Percentiles rank a stretch among this genome's conserved stretches.
These are phyloP conservation scores for Rhizoglyphus robini DNA, from an alignment of 1,140 invertebrate genomes.

Conservation along the genomic window DNA sequence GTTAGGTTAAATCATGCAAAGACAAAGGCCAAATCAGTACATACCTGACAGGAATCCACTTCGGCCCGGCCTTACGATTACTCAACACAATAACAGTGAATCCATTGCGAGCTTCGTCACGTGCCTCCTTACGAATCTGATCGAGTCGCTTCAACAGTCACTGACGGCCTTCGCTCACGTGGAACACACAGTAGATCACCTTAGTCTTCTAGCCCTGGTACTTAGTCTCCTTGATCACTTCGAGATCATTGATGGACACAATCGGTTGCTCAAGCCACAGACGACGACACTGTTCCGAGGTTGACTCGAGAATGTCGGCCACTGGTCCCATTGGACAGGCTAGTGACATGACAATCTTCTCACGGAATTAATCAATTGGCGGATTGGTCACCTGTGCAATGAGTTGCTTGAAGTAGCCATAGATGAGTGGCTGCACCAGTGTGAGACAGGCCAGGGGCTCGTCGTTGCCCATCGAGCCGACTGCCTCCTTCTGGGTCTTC, in stretches of 20 bases:
- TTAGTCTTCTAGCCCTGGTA: constrained; percentile 80
- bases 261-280: constrained; percentile 89
- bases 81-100: constrained; percentile 79
- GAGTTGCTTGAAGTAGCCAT: constrained; percentile 98
- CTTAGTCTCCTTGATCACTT: constrained; percentile 67
- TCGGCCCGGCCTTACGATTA: constrained; percentile 57
- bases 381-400: constrained; percentile 99
- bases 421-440: constrained; percentile 78
- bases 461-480: constrained; percentile 99
- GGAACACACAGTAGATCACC: constrained; percentile 79
- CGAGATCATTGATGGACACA: constrained; percentile 73
- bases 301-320: constrained; percentile 82
- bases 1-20: not conserved
- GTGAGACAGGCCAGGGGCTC: constrained; percentile 91
- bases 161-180: constrained; percentile 48
- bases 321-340: constrained; percentile 58
- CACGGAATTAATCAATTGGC: constrained; percentile 98
- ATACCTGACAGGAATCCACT: constrained; percentile 35
- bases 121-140: constrained; percentile 63
- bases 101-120: constrained; percentile 56
- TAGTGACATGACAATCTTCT: constrained; percentile 96
- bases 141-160: constrained; percentile 65
- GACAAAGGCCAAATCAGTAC: not conserved
- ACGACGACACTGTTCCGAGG: constrained; percentile 72
- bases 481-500: constrained; percentile 88